phyloP scores from a whole-genome alignment of 2,888 invertebrate species.

The Catocala sponsa region DNA sequence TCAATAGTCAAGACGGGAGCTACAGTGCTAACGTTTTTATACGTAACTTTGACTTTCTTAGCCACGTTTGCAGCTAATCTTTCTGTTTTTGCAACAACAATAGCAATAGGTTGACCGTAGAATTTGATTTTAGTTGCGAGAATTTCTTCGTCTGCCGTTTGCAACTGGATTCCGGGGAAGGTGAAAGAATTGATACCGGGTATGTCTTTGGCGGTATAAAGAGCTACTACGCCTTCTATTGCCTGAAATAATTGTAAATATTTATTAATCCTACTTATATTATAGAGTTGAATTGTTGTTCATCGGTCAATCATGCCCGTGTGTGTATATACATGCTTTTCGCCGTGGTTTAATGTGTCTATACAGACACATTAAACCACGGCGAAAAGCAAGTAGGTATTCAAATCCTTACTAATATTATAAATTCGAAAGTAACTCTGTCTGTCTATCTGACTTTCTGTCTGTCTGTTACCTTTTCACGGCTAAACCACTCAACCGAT shows the following conservation, averaged over 20 bases:
- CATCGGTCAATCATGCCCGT: too few species aligned
- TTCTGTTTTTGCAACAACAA: slow-evolving; percentile 89
- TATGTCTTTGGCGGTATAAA: slow-evolving; percentile 90
- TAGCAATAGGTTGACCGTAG: slow-evolving; percentile 91
- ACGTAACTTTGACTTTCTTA: slow-evolving; percentile 88
- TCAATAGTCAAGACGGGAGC: slow-evolving; percentile 75
- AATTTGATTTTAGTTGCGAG: slow-evolving; percentile 88
- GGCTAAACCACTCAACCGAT: too few species aligned
- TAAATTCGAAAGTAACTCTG: too few species aligned
- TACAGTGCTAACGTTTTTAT: slow-evolving; percentile 70
- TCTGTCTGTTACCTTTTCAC: too few species aligned
- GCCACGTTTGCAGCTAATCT: slow-evolving; percentile 87
- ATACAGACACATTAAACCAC: too few species aligned
- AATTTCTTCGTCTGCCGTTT: slow-evolving; percentile 82
- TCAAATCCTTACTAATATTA: too few species aligned
- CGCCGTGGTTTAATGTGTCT: too few species aligned
- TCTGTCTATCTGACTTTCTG: too few species aligned
- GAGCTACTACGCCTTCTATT: slow-evolving; percentile 89
- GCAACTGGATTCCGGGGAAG: slow-evolving; percentile 65
- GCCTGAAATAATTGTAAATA: slow-evolving; percentile 69
- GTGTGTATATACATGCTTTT: too few species aligned
- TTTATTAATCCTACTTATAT: too few species aligned
- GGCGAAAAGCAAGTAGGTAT: too few species aligned
- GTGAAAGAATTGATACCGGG: slow-evolving; percentile 90
- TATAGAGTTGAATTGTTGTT: too few species aligned